Evolutionary conservation across 2,797 vertebrate genomes (phyloP).

Genomic region (Scolopax rusticola): DNA sequence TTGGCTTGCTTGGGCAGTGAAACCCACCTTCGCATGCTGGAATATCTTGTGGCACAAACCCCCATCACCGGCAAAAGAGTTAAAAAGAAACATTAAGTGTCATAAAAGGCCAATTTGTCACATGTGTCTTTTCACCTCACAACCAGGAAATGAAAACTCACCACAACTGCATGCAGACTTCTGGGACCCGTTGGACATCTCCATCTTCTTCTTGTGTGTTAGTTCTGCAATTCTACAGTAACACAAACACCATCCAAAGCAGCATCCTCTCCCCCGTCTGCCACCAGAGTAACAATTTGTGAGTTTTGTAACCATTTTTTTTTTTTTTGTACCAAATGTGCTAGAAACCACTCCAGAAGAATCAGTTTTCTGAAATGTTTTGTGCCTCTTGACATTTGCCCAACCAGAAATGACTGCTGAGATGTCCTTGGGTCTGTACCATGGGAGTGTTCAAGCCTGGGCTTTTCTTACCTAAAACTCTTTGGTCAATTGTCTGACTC

Average conservation of each 20-base stretch:
- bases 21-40: background rate
- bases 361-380: background rate
- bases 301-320: background rate
- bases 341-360: background rate
- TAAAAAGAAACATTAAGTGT: background rate
- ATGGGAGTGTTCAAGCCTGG: background rate
- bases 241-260: fast-evolving
- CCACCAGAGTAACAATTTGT: background rate
- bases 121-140: background rate
- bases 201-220: background rate
- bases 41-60: background rate
- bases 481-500: background rate
- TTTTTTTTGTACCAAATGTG: background rate
- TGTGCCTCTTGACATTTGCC: background rate
- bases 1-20: fast-evolving
- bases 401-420: background rate
- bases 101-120: background rate
- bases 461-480: background rate
- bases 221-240: background rate
- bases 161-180: background rate
- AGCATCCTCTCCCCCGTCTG: background rate
- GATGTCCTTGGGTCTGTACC: background rate
- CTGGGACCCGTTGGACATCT: background rate
- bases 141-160: background rate
- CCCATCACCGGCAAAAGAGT: background rate